A percentile compares a stretch with the other conserved stretches of the same genome.
phyloP scores from a whole-genome alignment of 2,113 vertebrate species.

The Apistogramma diplotaenia region DNA sequence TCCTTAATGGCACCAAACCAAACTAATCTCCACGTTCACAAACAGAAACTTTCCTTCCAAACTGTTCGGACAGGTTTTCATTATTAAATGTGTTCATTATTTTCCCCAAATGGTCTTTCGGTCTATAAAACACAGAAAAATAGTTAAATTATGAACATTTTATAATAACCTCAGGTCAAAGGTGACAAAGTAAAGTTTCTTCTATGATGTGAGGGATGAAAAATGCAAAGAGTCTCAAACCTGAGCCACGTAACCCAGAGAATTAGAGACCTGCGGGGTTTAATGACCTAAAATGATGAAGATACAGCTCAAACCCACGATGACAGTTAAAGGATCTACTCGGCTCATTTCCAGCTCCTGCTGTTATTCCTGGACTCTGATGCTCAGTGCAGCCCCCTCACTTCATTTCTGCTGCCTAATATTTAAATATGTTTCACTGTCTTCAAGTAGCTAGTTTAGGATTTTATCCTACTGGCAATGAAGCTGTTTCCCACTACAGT shows the following conservation, averaged over 20 bases:
- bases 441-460: neutral
- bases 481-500: neutral
- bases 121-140: neutral
- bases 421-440: neutral
- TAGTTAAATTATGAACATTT: too few species aligned
- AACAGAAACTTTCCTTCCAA: neutral
- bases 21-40: neutral
- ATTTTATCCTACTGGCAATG: neutral
- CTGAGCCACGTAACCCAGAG: neutral
- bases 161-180: too few species aligned
- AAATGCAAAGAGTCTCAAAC: neutral
- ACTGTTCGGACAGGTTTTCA: neutral
- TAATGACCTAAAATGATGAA: neutral
- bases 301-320: neutral
- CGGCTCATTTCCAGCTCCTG: neutral
- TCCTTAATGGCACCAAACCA: neutral
- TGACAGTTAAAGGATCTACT: neutral
- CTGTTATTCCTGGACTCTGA: neutral
- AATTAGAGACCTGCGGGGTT: neutral
- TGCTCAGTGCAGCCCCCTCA: neutral
- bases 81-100: too few species aligned
- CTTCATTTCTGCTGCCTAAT: neutral
- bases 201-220: neutral
- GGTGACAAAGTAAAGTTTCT: too few species aligned
- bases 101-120: accelerated